phyloP scores from a whole-genome alignment of 1,140 invertebrate species.

The Drosophila baimaii region DNA sequence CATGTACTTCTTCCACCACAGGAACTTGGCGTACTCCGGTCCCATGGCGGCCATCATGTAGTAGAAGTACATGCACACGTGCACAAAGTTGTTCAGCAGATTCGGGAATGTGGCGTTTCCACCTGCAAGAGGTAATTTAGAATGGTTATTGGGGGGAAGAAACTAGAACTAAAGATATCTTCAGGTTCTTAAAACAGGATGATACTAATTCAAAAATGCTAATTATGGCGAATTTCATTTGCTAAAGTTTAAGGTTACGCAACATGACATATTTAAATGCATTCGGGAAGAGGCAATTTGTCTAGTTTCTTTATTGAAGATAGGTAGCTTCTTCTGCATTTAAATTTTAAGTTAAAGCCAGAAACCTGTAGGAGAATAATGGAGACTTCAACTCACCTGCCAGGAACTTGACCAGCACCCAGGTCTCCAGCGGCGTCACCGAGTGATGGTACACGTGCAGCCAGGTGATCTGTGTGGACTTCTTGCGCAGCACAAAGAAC shows the following conservation, averaged over 20 bases:
- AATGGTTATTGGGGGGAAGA: background rate
- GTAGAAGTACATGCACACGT: slow-evolving; percentile 97
- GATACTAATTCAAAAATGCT: background rate
- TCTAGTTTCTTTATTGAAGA: background rate
- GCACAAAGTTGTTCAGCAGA: slow-evolving; percentile 96
- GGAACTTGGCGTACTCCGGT: slow-evolving; percentile 94
- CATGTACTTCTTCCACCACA: slow-evolving; percentile 98
- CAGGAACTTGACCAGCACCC: slow-evolving; percentile 97
- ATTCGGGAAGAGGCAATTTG: background rate
- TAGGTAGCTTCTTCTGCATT: background rate
- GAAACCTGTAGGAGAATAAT: too few relatives aligned
- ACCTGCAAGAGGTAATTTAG: slow-evolving; percentile 85
- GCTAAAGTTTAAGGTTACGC: background rate
- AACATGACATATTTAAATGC: background rate
- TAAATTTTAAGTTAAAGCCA: too few relatives aligned
- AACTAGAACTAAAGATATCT: too few relatives aligned
- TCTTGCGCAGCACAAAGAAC: slow-evolving; percentile 96
- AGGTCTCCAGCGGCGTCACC: slow-evolving; percentile 96
- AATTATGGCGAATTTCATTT: background rate
- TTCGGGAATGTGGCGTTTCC: slow-evolving; percentile 96
- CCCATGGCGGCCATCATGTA: slow-evolving; percentile 96
- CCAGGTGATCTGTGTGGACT: slow-evolving; percentile 95
- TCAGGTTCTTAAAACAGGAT: background rate
- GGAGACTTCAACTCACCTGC: slow-evolving; percentile 89
- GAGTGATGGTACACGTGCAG: slow-evolving; percentile 98